Evolutionary conservation across 1,140 invertebrate species (phyloP).

Genomic region (Brachionus rotundiformis): DNA sequence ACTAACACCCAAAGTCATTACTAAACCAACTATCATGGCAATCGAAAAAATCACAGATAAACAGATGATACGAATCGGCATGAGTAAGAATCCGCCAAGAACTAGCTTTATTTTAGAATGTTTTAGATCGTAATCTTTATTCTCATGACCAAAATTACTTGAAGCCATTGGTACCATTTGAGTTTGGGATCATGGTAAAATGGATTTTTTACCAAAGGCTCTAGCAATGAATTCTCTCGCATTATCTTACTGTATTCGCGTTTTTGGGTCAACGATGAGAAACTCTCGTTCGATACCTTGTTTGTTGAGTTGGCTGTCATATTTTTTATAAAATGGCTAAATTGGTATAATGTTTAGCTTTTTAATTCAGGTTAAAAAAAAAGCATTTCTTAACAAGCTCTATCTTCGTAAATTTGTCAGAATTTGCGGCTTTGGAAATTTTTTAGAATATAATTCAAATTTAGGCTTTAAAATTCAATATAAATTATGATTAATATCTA

Average conservation of each 20-base stretch:
- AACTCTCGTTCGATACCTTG: neutral
- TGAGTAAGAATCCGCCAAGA: neutral
- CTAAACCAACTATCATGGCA: neutral
- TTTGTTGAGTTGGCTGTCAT: neutral
- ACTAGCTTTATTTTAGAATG: too few relatives aligned
- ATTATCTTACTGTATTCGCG: neutral
- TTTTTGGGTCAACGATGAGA: neutral
- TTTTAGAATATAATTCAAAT: neutral
- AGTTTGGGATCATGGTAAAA: neutral
- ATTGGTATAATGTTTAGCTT: neutral
- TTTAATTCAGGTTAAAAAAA: neutral
- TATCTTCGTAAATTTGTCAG: neutral
- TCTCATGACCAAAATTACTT: neutral
- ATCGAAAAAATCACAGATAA: neutral
- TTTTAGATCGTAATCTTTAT: too few relatives aligned
- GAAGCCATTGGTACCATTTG: neutral
- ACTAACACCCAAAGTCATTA: constrained; percentile 30
- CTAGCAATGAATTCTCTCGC: neutral
- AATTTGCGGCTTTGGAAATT: neutral
- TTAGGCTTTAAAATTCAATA: neutral
- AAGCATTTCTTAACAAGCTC: neutral
- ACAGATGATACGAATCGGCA: constrained; percentile 6
- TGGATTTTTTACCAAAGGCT: constrained; percentile 10
- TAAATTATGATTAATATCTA: constrained; percentile 12
- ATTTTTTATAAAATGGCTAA: neutral